Conservation (phyloP, 64 coral and sea anemone species). For the Porites lutea region DNA sequence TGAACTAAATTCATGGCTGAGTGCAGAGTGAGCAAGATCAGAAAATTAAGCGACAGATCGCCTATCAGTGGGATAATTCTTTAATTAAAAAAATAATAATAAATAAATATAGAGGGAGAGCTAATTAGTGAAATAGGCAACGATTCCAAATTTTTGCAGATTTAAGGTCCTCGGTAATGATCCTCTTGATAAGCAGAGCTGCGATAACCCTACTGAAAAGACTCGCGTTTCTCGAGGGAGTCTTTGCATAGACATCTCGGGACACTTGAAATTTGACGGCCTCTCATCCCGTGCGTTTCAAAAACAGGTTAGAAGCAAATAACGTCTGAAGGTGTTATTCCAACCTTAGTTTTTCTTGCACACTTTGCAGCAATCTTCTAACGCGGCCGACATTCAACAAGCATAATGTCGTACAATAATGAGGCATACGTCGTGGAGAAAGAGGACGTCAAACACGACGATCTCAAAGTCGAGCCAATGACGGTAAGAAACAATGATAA, state of each 20-base stretch:
- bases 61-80: too few relatives aligned
- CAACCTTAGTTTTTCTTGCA: neutral
- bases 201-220: neutral
- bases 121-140: too few relatives aligned
- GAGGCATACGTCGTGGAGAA: neutral
- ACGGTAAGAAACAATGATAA: conserved; percentile 1
- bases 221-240: neutral
- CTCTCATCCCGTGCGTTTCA: neutral
- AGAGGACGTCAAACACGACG: neutral
- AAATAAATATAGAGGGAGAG: too few relatives aligned
- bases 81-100: too few relatives aligned
- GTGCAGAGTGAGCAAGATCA: too few relatives aligned
- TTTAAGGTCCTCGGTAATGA: neutral
- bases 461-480: neutral
- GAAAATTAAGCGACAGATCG: too few relatives aligned
- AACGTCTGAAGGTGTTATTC: neutral
- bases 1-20: too few relatives aligned
- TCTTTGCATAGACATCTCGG: neutral
- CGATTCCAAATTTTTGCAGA: too few relatives aligned
- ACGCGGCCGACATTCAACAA: neutral
- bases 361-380: neutral
- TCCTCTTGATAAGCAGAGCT: neutral
- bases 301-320: neutral
- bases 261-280: neutral
- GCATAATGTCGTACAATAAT: neutral